Base-by-base conservation (phyloP, 2,797 vertebrate genomes). In the Acanthis flammea region DNA sequence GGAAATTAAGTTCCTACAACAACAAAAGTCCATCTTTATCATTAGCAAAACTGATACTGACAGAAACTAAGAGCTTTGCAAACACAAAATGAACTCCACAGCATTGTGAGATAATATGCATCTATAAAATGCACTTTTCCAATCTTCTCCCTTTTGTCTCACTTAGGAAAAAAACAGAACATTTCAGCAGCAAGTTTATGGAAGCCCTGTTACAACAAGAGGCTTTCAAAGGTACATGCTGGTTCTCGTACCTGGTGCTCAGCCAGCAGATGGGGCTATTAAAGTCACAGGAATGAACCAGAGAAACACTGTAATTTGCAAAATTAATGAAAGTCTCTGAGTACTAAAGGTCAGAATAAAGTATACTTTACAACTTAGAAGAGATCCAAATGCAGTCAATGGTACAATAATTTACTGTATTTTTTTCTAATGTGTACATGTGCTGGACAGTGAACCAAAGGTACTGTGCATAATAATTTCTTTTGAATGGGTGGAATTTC, bases 201-300 rank as follows among this genome's bases (percentile, higher is more conserved):
- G 86, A 92, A 90, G 39, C 81, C 42, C 68, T 85, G 78, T 86
- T 90, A 47, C 10, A 94, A 80, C 41, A 91, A 21, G 68, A 93
- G 81, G 44, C 31, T 44, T 94, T 75, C 70, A 65, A 88, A 91
- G 66, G 70, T 58, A 58, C 19, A 14, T 66, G 79, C 73, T 90
- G n/a, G 15, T 92, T 94, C 94, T 62, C 42, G 12, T 31, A 61
- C 12, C 79, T 86, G 90, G 61, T 92, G 58, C 91, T 94, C 86
- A 91, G 88, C 96, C 96, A 96, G 95, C 83, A 96, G 96, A 95
- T 96, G 96, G 96, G 82, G 94, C 95, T 96, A 94, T 88, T 95
- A 87, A 95, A 91, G 91, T 91, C 92, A 95, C 65, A 91, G 78
- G 91, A 86, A 92, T 78, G 87, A 90, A 97, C 48, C 8, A 82